Base-by-base conservation (phyloP, 2,797 vertebrate genomes). In the Pampus argenteus region DNA sequence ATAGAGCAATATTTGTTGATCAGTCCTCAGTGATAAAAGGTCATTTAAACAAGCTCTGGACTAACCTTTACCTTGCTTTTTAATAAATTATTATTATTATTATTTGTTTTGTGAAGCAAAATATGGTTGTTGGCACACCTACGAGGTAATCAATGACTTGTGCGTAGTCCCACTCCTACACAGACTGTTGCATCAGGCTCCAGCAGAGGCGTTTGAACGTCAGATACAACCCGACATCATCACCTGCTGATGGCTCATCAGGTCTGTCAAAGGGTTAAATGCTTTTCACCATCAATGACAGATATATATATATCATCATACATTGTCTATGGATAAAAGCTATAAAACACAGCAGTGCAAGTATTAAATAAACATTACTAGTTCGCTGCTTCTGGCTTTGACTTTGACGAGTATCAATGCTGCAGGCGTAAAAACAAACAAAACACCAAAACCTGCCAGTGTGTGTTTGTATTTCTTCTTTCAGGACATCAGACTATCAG, bases 171-270 rank as follows among this genome's bases (percentile, higher is more conserved):
- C 60, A 36, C 86, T 84, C 89, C 89, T 71, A 88, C 84, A 61
- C 68, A 76, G 57, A 60, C 61, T 44, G 72, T 44, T 78, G 74
- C 71, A 76, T 74, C 62, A 56, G 76, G 79, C 80, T 61, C 51
- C 0, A 65, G 78, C 79, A 78, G 82, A 86, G 87, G 87, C 81
- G 87, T 86, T 70, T 83, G 66, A 81, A 84, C 81, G 83, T 90
- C 86, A 87, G 71, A 78, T 75, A 64, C 70, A 76, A 86, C 76
- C 76, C 72, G 66, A 8, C 48, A 72, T 74, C 61, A 70, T 82
- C 13, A 58, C 66, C 65, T 51, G 74, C 76, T 65, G 73, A 63
- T 79, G 56, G 71, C 78, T 83, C 79, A 85, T 80, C 56, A 42
- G 5, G 59, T 70, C 61, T 23, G 63, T 68, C 59, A 40, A 26